Evolutionary conservation across 2,113 vertebrate species (phyloP), one percentile per base, ranked within the genome.

Genomic region (Ciconia boyciana): DNA sequence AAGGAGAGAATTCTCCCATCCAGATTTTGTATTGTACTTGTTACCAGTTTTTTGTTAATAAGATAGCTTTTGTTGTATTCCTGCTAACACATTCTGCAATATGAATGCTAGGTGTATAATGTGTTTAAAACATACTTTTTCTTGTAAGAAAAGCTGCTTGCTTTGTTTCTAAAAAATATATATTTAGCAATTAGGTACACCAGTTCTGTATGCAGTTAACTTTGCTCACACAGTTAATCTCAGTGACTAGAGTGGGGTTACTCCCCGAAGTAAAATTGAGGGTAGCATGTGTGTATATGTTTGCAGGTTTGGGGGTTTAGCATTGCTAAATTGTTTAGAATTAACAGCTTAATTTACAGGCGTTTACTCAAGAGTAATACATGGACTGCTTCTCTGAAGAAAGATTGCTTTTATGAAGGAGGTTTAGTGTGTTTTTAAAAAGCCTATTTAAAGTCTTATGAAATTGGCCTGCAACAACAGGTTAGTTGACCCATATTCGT

Each of bases 1-100:
- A 64, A 76, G 43, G 48, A 75, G 32, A 48, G 90, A 85, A 80
- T 87, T 94, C 39, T 81, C 52, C 68, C 52, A n/a, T 69, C n/a
- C 44, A 72, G 46, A 48, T 95, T 90, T 95, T 78, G 14, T 62
- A 3, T 52, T 93, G n/a, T 62, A 46, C 16, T 96, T 31, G 54
- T 52, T 65, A 83, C 66, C 34, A 77, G 2, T 69, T 75, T 64
- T 65, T 52, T 87, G 32, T 87, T 86, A 55, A 72, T 96, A 92
- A 93, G 49, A 80, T 52, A 79, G 55, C 32, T 93, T 87, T 75
- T 41, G 1, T 70, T 97, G 54, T 87, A 81, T 91, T 90, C 64
- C 74, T 90, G 21, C 65, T 96, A 91, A 87, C 7, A 34, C 44
- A 13, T 91, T 82, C 39, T 94, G 41, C 22, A 88, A 29, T 75